Conservation (phyloP, 2,888 invertebrate genomes). For the Ellobium chinense region DNA sequence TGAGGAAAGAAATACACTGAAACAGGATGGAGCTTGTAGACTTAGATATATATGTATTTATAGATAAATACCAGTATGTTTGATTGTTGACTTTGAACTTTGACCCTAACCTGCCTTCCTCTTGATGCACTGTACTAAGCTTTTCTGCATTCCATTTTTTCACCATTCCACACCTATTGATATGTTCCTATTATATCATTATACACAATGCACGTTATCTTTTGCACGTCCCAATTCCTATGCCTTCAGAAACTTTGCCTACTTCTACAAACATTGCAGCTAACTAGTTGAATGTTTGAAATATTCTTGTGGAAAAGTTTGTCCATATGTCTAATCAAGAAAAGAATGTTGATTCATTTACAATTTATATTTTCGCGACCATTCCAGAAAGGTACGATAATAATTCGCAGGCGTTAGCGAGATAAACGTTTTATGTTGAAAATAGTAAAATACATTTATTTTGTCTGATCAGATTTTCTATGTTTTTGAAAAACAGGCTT, state of each 20-base stretch:
- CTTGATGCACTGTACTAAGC: slow-evolving; percentile 8
- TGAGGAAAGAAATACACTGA: no score
- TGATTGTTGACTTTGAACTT: neutral
- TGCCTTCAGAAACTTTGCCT: slow-evolving; percentile 14
- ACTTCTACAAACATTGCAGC: slow-evolving; percentile 25
- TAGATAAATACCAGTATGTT: no score
- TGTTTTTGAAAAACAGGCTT: no score
- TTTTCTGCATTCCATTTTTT: neutral
- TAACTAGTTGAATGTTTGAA: neutral
- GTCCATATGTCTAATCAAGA: neutral
- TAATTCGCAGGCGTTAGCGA: neutral
- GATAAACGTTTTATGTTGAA: no score
- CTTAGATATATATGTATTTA: neutral
- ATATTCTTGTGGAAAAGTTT: neutral
- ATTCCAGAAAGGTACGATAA: neutral
- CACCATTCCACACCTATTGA: neutral
- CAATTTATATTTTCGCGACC: neutral
- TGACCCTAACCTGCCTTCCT: slow-evolving; percentile 8
- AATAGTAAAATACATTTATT: no score
- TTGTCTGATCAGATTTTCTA: no score
- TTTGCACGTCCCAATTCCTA: neutral
- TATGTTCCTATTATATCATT: neutral
- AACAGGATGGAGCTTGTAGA: no score
- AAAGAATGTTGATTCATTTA: neutral
- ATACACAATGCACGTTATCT: neutral